These are phyloP conservation scores for Fopius arisanus DNA, from an alignment of 1,140 invertebrate genomes.

Conservation along the genomic window DNA sequence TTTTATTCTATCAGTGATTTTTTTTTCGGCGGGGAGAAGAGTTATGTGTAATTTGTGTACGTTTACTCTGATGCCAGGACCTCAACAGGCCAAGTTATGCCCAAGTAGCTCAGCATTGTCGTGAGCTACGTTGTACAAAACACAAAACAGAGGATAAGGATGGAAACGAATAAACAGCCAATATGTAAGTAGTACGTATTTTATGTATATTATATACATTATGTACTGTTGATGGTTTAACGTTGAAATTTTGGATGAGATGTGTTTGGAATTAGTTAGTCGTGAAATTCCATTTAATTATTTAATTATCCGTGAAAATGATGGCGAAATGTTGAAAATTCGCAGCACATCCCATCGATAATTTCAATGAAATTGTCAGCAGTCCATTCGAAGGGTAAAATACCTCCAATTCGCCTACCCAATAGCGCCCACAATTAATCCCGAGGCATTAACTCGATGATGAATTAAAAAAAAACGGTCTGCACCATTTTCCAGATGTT, in stretches of 20 bases:
- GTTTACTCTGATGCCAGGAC: slow-evolving; percentile 52
- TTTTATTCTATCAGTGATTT: not conserved
- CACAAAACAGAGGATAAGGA: slow-evolving; percentile 64
- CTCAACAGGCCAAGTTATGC: slow-evolving; percentile 80
- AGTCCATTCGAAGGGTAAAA: not conserved
- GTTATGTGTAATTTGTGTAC: slow-evolving; percentile 5
- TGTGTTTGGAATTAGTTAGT: not conserved
- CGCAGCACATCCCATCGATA: too few relatives aligned
- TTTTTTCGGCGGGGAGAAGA: not conserved
- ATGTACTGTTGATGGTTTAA: too few relatives aligned
- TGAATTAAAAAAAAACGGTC: not conserved
- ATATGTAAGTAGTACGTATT: slow-evolving; percentile 52
- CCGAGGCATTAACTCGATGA: not conserved
- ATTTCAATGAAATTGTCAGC: too few relatives aligned
- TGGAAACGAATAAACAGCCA: slow-evolving; percentile 57
- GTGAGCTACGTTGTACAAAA: slow-evolving; percentile 67
- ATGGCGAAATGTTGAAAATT: too few relatives aligned
- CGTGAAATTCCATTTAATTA: not conserved
- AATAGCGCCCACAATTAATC: not conserved
- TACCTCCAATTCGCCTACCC: not conserved
- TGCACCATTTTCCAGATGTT: slow-evolving; percentile 53
- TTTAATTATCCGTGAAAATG: not conserved
- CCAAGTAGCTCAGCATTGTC: slow-evolving; percentile 81
- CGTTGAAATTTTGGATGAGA: too few relatives aligned
- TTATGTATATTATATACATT: not conserved